Evolutionary conservation across 2,113 vertebrate species (phyloP), one percentile per base, ranked within the genome.

Genomic region (Lota lota): DNA sequence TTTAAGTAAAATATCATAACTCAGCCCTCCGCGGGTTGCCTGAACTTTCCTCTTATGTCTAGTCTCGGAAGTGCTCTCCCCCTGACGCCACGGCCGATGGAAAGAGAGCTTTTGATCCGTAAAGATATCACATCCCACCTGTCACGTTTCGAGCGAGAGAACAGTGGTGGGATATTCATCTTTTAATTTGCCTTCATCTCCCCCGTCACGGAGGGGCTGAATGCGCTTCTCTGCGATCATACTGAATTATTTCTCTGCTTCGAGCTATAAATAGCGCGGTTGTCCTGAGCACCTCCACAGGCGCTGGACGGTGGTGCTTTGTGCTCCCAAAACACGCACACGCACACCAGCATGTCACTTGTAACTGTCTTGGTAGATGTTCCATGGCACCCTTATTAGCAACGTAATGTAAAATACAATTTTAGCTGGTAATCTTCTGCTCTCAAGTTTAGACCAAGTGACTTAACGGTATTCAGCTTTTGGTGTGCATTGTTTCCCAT

Each of bases 211-310:
- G 72, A 73, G 50, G 61, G 70, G 68, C 54, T 66, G 76, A 78
- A 74, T 33, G 61, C 81, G 76, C 71, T 47, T 69, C 67, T 64
- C 69, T 73, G 64, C 62, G 72, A 79, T 79, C 67, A 4, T 18
- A 15, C 77, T 85, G 66, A 80, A 82, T 85, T 80, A 85, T 85
- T 85, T 79, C 74, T 83, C 73, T 81, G 7, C 64, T 70, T 2
- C 4, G 40, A 40, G 69, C 70, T 80, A 82, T 76, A 82, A 78
- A 85, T 82, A 82, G n/a, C 51, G 20, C 16, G 5, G 20, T 20
- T 64, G 72, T 72, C 66, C 72, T 54, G 53, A 36, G 33, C 57
- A 66, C 64, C 69, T 64, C 69, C 74, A 33, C 22, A 70, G 68
- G 59, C 65, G 18, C 59, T 11, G 0, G 58, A 15, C 14, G 14